phyloP scores from a whole-genome alignment of 1,140 invertebrate species.

The Gonatopus flavifemur region DNA sequence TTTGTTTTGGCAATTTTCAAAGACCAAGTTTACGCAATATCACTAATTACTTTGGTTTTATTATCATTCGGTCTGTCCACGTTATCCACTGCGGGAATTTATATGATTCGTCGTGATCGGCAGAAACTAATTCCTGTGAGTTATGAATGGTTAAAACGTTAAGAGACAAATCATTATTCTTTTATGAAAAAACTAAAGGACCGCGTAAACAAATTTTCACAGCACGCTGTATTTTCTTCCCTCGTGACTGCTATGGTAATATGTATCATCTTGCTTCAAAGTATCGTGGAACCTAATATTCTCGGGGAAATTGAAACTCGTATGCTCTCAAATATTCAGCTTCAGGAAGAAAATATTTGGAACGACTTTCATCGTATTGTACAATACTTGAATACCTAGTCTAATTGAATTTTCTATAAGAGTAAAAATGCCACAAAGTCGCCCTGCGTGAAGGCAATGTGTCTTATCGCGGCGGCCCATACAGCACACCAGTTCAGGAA shows the following conservation, averaged over 20 bases:
- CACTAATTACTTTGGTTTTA: neutral
- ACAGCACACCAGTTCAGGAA: neutral
- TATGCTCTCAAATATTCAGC: conserved; percentile 9
- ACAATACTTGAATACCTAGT: neutral
- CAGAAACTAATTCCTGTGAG: conserved; percentile 6
- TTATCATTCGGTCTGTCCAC: conserved; percentile 6
- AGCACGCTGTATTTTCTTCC: conserved; percentile 9
- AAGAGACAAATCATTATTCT: neutral
- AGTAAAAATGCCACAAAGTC: too few species aligned
- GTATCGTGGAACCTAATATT: conserved; percentile 3
- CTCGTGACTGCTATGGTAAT: conserved; percentile 7
- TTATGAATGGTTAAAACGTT: neutral
- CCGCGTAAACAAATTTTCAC: neutral
- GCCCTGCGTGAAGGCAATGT: too few species aligned
- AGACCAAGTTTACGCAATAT: conserved; percentile 1
- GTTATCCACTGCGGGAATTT: conserved; percentile 4
- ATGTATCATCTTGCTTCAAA: conserved; percentile 9
- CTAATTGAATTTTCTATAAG: too few species aligned
- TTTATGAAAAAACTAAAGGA: too few species aligned
- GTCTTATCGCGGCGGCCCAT: neutral
- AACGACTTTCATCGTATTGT: conserved; percentile 13
- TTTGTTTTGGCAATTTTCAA: conserved; percentile 3
- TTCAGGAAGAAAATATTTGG: conserved; percentile 4
- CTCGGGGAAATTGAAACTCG: neutral
- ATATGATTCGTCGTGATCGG: neutral